Conservation (phyloP, 2,113 vertebrate species). For the Actenoides hombroni region DNA sequence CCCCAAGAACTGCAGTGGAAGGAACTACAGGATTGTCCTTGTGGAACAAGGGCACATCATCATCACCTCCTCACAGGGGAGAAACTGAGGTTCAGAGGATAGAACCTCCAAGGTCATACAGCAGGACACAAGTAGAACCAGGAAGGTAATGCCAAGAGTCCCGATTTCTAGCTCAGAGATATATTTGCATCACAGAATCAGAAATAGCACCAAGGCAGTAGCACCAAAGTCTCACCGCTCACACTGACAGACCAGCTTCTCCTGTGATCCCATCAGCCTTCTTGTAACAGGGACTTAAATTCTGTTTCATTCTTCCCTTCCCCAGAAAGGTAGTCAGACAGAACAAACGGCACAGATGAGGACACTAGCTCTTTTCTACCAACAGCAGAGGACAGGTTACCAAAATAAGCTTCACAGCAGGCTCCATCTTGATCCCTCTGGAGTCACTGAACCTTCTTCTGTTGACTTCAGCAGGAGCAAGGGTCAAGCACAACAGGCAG, state of each 20-base stretch:
- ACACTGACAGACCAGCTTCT: neutral
- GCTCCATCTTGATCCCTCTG: conserved; percentile 39
- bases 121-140: neutral
- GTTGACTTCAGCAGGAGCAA: conserved; percentile 60
- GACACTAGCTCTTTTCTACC: neutral
- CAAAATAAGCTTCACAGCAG: conserved; percentile 45
- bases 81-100: neutral
- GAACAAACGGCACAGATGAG: neutral
- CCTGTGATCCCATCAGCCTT: neutral
- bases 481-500: neutral
- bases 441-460: conserved; percentile 58
- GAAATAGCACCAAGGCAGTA: conserved; percentile 1
- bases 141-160: neutral
- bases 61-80: neutral
- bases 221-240: neutral
- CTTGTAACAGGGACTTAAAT: neutral
- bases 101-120: neutral
- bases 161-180: neutral
- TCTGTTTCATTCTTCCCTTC: neutral
- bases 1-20: neutral
- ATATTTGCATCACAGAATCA: neutral
- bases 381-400: conserved; percentile 31
- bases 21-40: neutral
- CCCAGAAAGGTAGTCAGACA: neutral
- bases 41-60: neutral